Base-by-base conservation (phyloP, 2,888 invertebrate genomes). In the Caenorhabditis sinica region DNA sequence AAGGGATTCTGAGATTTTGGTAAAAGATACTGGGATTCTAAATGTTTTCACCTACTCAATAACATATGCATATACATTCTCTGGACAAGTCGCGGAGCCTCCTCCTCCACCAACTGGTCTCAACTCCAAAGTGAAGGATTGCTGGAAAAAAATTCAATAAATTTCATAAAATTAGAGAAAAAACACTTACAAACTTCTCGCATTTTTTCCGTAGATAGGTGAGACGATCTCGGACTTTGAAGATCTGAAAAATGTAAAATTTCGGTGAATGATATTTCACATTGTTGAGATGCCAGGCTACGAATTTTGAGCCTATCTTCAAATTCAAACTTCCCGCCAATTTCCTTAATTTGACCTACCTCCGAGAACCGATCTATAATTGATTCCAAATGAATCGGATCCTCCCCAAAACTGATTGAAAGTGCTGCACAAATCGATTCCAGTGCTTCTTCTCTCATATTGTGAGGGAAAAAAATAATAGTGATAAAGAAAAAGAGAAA, bases 381-480 rank as follows among this genome's bases (percentile, higher is more conserved):
- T 9, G 30, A 17, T 9, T 65, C 63, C 3, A 65, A 51, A 80
- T 80, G 80, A 15, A n/a, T 60, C 8, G 76, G 58, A 66, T 84
- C 84, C 40, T 80, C 80, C 3, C 33, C 40, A 25, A 80, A 84
- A 51, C 75, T 84, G 30, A 84, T 80, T 9, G 75, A 84, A 17
- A 84, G 66, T 17, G 84, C 84, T 0, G 84, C 75, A 66, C 71
- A 84, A 56, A 80, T 75, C 80, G 84, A 75, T 80, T 84, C 84
- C 30, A 84, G 60, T 36, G 84, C 65, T 58, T 84, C 84, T 60
- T 84, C 75, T 28, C 71, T 84, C 84, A 84, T 84, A 4, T 25
- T 1, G 11, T 53, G 23, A 68, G 15, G 36, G 15, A 43, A 17
- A 40, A 33, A 15, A 45, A 45, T 45, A 45, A 45, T n/a, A 45